phyloP scores from a whole-genome alignment of 37 sponge, comb jelly and placozoan genomes.

The Chondrilla cf. caribensis region DNA sequence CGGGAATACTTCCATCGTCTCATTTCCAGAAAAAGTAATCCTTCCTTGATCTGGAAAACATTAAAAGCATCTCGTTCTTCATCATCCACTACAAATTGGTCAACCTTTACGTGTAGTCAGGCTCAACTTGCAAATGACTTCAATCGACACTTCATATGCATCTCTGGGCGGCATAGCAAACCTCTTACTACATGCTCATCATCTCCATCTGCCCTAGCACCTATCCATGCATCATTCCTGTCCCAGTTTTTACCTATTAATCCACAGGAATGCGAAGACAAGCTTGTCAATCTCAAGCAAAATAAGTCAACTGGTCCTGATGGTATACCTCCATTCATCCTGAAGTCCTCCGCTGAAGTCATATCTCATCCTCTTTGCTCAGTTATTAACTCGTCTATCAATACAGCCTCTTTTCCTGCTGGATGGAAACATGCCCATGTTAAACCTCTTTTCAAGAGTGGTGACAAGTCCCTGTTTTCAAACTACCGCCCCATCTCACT shows the following conservation, averaged over 20 bases:
- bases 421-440: background rate
- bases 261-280: background rate
- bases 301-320: background rate
- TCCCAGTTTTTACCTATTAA: background rate
- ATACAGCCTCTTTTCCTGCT: background rate
- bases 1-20: too few relatives aligned
- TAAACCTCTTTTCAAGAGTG: background rate
- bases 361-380: background rate
- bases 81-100: too few relatives aligned
- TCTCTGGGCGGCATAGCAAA: too few relatives aligned
- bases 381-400: background rate
- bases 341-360: background rate
- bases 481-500: slow-evolving; percentile 11
- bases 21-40: too few relatives aligned
- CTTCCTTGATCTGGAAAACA: too few relatives aligned
- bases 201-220: too few relatives aligned
- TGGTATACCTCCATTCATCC: background rate
- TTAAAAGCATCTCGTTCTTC: too few relatives aligned
- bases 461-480: background rate
- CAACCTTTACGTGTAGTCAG: too few relatives aligned
- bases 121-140: too few relatives aligned
- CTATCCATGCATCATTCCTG: too few relatives aligned
- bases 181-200: too few relatives aligned
- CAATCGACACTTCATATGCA: too few relatives aligned
- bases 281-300: background rate